These are phyloP conservation scores for Leucophenga maculata DNA, from an alignment of 2,888 invertebrate species.

Conservation along the genomic window DNA sequence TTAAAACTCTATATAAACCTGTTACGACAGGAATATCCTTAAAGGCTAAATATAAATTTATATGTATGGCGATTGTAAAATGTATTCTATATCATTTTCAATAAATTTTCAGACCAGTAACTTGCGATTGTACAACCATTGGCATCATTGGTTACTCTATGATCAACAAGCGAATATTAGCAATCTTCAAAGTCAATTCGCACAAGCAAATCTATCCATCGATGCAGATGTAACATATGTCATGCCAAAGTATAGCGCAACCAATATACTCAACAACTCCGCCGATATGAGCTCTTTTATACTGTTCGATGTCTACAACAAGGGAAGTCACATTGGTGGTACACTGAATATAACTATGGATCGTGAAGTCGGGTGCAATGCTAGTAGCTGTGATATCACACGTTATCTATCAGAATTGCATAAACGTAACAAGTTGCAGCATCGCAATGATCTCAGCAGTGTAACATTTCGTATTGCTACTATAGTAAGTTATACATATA, in stretches of 20 bases:
- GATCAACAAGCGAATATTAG: conserved; percentile 46
- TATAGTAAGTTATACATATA: conserved; percentile 56
- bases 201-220: conserved; percentile 56
- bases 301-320: conserved; percentile 69
- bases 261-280: background rate
- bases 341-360: conserved; percentile 66
- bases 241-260: conserved; percentile 8
- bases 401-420: conserved; percentile 56
- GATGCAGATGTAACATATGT: conserved; percentile 64
- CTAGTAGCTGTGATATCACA: conserved; percentile 39
- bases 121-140: conserved; percentile 49
- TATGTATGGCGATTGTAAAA: too few relatives aligned
- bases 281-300: conserved; percentile 31
- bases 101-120: conserved; percentile 54
- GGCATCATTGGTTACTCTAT: conserved; percentile 62
- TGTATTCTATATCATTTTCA: background rate
- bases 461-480: conserved; percentile 60
- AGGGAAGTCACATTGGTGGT: conserved; percentile 67
- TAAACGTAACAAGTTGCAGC: conserved; percentile 50
- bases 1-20: too few relatives aligned
- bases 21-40: too few relatives aligned
- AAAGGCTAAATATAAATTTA: too few relatives aligned
- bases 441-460: conserved; percentile 59
- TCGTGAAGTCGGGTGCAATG: conserved; percentile 54
- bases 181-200: conserved; percentile 47